Base-by-base conservation (phyloP, 2,888 invertebrate species). In the Acrobasis consociella region DNA sequence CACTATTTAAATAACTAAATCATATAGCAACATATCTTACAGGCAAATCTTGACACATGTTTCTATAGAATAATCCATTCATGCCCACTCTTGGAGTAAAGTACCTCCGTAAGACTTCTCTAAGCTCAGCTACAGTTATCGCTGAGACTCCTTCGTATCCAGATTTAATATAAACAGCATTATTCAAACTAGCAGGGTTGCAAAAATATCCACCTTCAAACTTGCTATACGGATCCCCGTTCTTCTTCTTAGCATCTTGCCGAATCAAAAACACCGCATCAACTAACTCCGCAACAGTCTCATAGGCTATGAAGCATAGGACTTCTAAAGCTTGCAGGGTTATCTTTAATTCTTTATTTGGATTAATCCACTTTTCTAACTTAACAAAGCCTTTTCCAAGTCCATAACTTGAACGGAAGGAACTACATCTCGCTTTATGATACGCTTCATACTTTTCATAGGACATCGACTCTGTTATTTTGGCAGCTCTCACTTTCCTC, bases 211-310 rank as follows among this genome's bases (percentile, higher is more conserved):
- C 94, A n/a, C 93, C 92, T 70, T 93, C 93, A 70, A 95, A 93
- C 67, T 95, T 94, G 68, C 94, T 94, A 63, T 95, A 94, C 0
- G 96, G 95, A 80, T 97, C 96, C 2, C 94, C 94, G 51, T 91
- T 85, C 52, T 94, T 94, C 78, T 94, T 95, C 67, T 93, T 94
- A 50, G 94, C 94, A 81, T 97, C 97, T 74, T 97, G 94, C 53
- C 97, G 93, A 1, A 97, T 95, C 58, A 98, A 81, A 67, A 98
- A 94, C 0, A 97, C 96, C 72, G 96, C 94, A 86, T 98, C 98
- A 1, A 97, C 95, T 64, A 98, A 95, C 81, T 97, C 96, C 0
- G 98, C 98, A 9, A 98, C 96, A 0, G 97, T 97, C 89, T 98
- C 98, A 81, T 97, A 97, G 0, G 97, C 97, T 69, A 98, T 92